These are phyloP conservation scores for Drosophila subquinaria DNA, from an alignment of 2,888 invertebrate genomes.

Conservation along the genomic window DNA sequence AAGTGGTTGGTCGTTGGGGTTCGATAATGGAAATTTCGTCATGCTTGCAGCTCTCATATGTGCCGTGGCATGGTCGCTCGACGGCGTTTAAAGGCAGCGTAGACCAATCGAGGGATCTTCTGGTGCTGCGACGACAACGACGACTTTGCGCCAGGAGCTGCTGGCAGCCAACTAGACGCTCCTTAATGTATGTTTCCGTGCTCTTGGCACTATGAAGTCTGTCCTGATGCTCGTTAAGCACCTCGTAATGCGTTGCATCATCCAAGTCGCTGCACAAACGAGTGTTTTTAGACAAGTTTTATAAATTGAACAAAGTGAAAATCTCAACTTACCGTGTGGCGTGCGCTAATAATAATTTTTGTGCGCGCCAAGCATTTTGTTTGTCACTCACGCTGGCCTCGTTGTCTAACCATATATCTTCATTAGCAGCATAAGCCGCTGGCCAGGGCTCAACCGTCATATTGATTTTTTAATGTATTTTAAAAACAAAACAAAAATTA, in stretches of 20 bases:
- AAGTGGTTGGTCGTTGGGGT: not conserved
- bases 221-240: constrained; percentile 50
- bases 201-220: constrained; percentile 14
- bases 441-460: constrained; percentile 27
- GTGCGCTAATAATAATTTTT: constrained; percentile 57
- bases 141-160: constrained; percentile 21
- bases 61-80: constrained; percentile 48
- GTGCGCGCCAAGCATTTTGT: constrained; percentile 66
- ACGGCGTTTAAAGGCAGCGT: not conserved
- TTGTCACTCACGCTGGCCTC: constrained; percentile 16
- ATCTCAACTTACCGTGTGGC: constrained; percentile 42
- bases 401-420: constrained; percentile 25
- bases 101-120: not conserved
- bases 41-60: constrained; percentile 48
- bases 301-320: not conserved
- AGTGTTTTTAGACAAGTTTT: not conserved
- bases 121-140: not conserved
- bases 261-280: constrained; percentile 25
- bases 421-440: constrained; percentile 27
- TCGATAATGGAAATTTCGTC: constrained; percentile 27
- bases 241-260: constrained; percentile 8
- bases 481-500: not conserved
- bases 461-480: not conserved
- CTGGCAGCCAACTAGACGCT: constrained; percentile 45
- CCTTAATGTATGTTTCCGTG: constrained; percentile 7